phyloP scores from a whole-genome alignment of 2,797 vertebrate genomes.

The Sebastes baramenuke region DNA sequence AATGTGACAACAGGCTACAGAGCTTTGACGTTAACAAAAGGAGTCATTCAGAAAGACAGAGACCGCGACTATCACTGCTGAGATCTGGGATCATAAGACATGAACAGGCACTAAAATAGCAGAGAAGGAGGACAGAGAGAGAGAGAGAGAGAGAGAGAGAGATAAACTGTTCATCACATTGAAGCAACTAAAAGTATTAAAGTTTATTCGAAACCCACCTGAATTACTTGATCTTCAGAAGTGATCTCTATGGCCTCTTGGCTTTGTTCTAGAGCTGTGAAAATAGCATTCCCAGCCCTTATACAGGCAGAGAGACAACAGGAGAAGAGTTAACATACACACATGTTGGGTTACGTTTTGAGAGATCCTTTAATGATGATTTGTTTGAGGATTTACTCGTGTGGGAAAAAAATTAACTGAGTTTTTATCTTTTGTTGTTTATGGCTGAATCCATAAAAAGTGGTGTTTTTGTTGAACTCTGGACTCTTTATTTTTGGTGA shows the following conservation, averaged over 20 bases:
- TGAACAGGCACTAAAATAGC: constrained; percentile 24
- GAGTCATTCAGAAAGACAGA: constrained; percentile 43
- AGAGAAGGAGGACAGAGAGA: neutral
- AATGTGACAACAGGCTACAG: constrained; percentile 31
- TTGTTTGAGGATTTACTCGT: no score
- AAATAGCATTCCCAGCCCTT: constrained; percentile 96
- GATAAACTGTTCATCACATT: neutral
- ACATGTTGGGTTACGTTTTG: no score
- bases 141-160: neutral
- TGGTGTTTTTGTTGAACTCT: no score
- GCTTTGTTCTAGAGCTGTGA: constrained; percentile 96
- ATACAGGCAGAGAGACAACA: constrained; percentile 39
- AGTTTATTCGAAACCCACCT: constrained; percentile 79
- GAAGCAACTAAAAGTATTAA: neutral
- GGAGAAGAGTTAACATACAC: constrained; percentile 25
- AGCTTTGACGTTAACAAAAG: constrained; percentile 42
- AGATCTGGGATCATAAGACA: constrained; percentile 63
- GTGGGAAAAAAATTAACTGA: no score
- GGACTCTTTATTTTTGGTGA: no score
- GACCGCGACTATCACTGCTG: constrained; percentile 27
- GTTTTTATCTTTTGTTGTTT: no score
- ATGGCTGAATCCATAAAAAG: no score
- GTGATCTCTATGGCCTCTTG: constrained; percentile 99
- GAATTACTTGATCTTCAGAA: constrained; percentile 95
- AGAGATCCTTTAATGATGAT: no score